Base-by-base conservation (phyloP, 1,140 invertebrate species). In the Telenomus remus region DNA sequence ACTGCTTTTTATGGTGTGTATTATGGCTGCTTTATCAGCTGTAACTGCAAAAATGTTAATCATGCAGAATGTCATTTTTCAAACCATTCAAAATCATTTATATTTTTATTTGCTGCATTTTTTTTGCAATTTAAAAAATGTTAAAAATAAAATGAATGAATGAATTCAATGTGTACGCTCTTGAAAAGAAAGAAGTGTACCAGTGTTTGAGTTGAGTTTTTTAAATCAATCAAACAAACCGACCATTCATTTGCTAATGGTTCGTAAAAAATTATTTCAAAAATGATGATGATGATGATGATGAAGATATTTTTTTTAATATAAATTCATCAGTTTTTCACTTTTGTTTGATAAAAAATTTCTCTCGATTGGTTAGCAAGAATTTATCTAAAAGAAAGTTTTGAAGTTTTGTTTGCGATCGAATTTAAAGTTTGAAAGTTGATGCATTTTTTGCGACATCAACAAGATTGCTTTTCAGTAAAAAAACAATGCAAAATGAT, bases 1-100 rank as follows among this genome's bases (percentile, higher is more conserved):
- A 63, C 27, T 86, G 83, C 10, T 35, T 35, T 60, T 79, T 81
- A 42, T 86, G 83, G 82, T 70, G 79, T 7, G 42, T n/a, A n/a
- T 85, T 15, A 71, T 83, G 0, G 80, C 80, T 27, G 82, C 81
- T 4, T 66, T 86, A 13, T 77, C 82, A 33, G 71, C 65, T n/a
- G 14, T 46, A 39, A 69, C 73, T 14, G 82, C 71, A n/a, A n/a
- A n/a, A n/a, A n/a, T n/a, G 4, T 59, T n/a, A 57, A 79, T 42
- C 49, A 78, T 19, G 73, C 37, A 11, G 8, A 39, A 39, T 11
- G 1, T 5, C 9, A 55, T 48, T 55, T 63, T 39, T 8, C 27
- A 13, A 0, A 54, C 0, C 10, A 48, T 59, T 63, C 4, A 14
- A 47, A 15, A 8, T 6, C 33, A 59, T 5, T n/a, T 68, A 5